Evolutionary conservation across 2,888 invertebrate species (phyloP).

Genomic region (Lycocerus yunnanus): DNA sequence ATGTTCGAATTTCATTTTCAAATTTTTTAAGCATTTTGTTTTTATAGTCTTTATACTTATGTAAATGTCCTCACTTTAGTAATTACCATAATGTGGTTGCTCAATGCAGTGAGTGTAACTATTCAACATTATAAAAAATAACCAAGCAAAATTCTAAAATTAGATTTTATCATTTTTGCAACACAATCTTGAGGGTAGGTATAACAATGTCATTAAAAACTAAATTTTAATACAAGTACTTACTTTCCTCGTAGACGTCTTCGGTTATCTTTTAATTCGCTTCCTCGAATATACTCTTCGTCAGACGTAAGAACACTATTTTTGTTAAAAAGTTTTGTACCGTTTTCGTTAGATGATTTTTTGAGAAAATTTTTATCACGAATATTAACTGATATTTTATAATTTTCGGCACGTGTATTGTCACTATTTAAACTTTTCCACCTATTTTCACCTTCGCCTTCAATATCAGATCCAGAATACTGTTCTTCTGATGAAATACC

Average conservation of each 20-base stretch:
- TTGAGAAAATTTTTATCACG: background rate
- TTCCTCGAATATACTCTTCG: background rate
- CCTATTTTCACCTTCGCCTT: constrained; percentile 17
- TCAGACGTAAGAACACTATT: background rate
- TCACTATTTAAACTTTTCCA: constrained; percentile 2
- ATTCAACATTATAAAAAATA: no score
- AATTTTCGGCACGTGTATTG: background rate
- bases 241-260: background rate
- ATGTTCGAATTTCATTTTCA: no score
- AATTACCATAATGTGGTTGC: no score
- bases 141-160: no score
- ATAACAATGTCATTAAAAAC: background rate
- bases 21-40: no score
- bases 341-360: background rate
- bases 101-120: no score
- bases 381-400: background rate
- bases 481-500: constrained; percentile 54
- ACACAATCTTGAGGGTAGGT: no score
- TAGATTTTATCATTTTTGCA: no score
- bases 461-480: constrained; percentile 46
- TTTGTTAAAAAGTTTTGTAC: background rate
- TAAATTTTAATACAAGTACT: background rate
- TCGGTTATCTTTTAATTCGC: background rate
- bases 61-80: no score
- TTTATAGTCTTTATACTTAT: no score